Evolutionary conservation across 1,140 invertebrate species (phyloP), one percentile per base, ranked within the genome.

Genomic region (Drosophila ogumai): DNA sequence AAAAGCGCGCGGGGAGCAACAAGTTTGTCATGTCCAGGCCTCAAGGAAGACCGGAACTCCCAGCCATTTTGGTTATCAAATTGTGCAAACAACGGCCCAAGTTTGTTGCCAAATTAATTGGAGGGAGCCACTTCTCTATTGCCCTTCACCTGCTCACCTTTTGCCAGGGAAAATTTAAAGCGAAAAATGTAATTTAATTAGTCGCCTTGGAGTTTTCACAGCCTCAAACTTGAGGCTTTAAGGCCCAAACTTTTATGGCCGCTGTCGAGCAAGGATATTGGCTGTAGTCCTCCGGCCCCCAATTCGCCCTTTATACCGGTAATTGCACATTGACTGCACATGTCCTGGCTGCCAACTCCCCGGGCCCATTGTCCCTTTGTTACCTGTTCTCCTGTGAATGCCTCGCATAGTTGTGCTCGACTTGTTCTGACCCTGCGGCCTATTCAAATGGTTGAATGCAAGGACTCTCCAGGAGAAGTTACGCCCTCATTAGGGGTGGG

Each of bases 91-190:
- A 90, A 81, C 67, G 71, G 56, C 32, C 19, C 32, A 73, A 73
- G 67, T 77, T 88, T 84, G 61, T 77, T 54, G 57, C 61, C 17
- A 90, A 90, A 88, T 88, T 88, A 88, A 88, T 88, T 87, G 84
- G 72, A 90, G 49, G 61, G 47, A 77, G 32, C 22, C 54, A 56
- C 54, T 17, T 44, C 32, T 38, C 19, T 19, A 54, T 19, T 50
- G 34, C n/a, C 6, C 13, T 25, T 40, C 19, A 25, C 34, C 54
- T n/a, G 22, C 22, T 56, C 65, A 60, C 75, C 64, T 79, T 79
- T 60, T 66, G 67, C 55, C 59, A 54, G 28, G 44, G 12, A 46
- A 46, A 46, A 7, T 50, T 9, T 50, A 10, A 50, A 32, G 47
- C 50, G 57, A 58, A 73, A 74, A 76, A 77, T 61, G 4, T 73